Base-by-base conservation (phyloP, 2,888 invertebrate species). In the Stenolophus ochropezus region DNA sequence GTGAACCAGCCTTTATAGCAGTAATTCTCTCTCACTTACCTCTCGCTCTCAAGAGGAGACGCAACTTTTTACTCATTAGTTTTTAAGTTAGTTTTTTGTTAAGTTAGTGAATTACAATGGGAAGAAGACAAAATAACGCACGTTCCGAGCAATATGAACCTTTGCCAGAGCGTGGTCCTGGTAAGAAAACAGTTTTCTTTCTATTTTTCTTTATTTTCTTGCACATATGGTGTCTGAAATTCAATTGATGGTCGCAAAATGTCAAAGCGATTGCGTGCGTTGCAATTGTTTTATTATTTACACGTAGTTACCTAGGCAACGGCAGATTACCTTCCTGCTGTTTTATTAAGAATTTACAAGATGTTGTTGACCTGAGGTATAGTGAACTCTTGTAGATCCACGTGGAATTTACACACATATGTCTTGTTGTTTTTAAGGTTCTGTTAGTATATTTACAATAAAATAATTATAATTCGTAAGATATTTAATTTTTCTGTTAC, bases 151-250 rank as follows among this genome's bases (percentile, higher is more conserved):
- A 88, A 77, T 83, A 85, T 25, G 87, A 89, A 83, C 88, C 88
- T 47, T 86, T 91, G 51, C 90, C 91, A 6, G 91, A 91, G 85
- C 87, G 90, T 82, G 90, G 91, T 85, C 90, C 91, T 84, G 91
- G 92, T 92, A 90, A 91, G 91, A 89, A 83, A 71, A 71, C 77
- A 74, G 27, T 49, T 20, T 58, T 75, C 82, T 25, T 56, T 71
- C 33, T 21, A 56, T 58, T 83, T 83, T 23, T 27, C 56, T 47
- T 11, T 25, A 56, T 73, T 82, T 61, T 71, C 25, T 51, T 51
- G 61, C 42, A 65, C 74, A 78, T 83, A 75, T 82, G 82, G 81
- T 74, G 69, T 58, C 74, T 61, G 58, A 56, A 74, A 74, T 61
- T 65, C 61, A 56, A 25, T 16, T 51, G 53, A 4, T 33, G 6